These are phyloP conservation scores for Neelides folsomi DNA, from an alignment of 2,888 invertebrate species.

Conservation along the genomic window DNA sequence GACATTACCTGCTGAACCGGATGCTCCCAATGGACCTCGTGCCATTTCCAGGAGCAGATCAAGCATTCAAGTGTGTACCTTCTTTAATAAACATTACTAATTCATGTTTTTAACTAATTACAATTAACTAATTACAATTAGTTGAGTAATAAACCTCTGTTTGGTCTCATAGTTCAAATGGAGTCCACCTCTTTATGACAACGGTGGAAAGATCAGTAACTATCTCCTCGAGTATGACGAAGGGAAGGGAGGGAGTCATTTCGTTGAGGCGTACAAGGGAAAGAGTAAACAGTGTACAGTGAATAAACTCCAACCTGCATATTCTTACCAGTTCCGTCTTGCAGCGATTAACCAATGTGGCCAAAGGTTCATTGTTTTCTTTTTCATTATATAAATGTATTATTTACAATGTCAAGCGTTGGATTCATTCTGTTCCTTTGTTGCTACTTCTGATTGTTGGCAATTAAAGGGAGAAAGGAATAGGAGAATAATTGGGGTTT, in stretches of 20 bases:
- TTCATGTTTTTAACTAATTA: neutral
- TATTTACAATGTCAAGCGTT: neutral
- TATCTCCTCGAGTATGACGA: conserved; percentile 67
- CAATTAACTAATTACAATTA: neutral
- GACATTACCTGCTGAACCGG: conserved; percentile 70
- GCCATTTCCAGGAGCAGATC: conserved; percentile 23
- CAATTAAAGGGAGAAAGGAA: too few relatives aligned
- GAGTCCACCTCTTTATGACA: conserved; percentile 50
- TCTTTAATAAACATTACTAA: conserved; percentile 18
- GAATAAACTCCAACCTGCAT: conserved; percentile 61
- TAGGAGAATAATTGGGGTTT: too few relatives aligned
- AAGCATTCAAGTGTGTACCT: conserved; percentile 19
- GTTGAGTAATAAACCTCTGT: conserved; percentile 5
- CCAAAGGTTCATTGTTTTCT: conserved; percentile 40
- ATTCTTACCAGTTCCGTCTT: conserved; percentile 66
- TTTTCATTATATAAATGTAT: neutral
- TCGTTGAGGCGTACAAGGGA: conserved; percentile 57
- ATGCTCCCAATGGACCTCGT: conserved; percentile 42
- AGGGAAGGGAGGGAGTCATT: conserved; percentile 51
- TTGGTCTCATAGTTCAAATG: conserved; percentile 44
- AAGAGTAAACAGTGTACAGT: conserved; percentile 62
- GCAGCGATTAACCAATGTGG: conserved; percentile 72
- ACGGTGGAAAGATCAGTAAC: conserved; percentile 62
- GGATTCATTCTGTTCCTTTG: neutral
- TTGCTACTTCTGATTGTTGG: neutral